phyloP scores from a whole-genome alignment of 2,113 vertebrate species.

The Spilogale gracilis region DNA sequence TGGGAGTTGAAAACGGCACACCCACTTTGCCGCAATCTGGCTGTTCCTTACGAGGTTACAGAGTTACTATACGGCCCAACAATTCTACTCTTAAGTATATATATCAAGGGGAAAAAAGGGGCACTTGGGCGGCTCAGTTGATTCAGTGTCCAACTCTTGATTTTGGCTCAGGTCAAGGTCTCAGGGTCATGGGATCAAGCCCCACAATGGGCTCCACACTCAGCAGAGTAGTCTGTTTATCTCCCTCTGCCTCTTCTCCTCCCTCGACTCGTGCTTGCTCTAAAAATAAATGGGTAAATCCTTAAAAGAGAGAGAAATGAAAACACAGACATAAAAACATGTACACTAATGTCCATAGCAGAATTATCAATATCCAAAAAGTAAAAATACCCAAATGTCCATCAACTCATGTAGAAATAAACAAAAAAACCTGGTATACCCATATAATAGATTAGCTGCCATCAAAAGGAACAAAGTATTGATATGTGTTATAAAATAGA shows the following conservation, averaged over 20 bases:
- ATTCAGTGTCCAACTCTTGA: neutral
- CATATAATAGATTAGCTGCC: neutral
- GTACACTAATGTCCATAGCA: neutral
- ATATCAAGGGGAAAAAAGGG: neutral
- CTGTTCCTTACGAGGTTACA: neutral
- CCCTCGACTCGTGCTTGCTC: neutral
- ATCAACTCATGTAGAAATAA: neutral
- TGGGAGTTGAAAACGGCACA: neutral
- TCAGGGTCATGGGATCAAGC: neutral
- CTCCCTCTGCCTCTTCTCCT: neutral
- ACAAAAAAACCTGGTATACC: neutral
- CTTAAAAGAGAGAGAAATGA: neutral
- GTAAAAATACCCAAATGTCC: neutral
- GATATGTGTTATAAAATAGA: neutral
- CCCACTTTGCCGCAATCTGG: neutral
- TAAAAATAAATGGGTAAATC: neutral
- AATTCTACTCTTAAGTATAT: neutral
- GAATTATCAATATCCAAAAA: neutral
- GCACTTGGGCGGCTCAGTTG: neutral
- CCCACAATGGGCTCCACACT: neutral
- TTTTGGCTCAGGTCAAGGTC: neutral
- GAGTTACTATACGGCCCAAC: neutral
- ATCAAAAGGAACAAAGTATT: neutral
- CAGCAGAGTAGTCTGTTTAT: neutral
- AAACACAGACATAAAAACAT: neutral